Evolutionary conservation across 1,140 invertebrate species (phyloP), one percentile per base, ranked within the genome.

Genomic region (Druon quercuslanigerum): DNA sequence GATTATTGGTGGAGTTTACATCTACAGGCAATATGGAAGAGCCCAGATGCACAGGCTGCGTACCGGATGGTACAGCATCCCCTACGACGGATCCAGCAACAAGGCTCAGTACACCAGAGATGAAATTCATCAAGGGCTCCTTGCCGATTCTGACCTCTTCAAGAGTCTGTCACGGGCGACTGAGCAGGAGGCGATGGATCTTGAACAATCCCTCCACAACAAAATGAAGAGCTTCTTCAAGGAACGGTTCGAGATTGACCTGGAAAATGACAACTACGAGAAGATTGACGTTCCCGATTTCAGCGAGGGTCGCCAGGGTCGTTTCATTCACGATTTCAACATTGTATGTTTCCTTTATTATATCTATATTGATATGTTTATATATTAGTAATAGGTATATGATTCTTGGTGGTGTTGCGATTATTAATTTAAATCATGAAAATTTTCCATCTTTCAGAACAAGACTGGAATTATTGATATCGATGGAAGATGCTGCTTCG

Each of bases 311-410:
- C 93, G 94, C 50, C 93, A 93, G 46, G 96, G 96, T 33, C 92
- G 95, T 56, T 97, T 98, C 85, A 95, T 98, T 84, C 97, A 98
- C 86, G 97, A 98, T 90, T 98, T 98, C 87, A 94, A 94, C 80
- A 93, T 93, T 80, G 94, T 95, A 90, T 88, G 92, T 90, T 33
- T 33, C 57, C 52, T 25, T 78, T 57, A 66, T 60, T 57, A 40
- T 54, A n/a, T 16, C 9, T 11, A 11, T 46, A 6, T 46, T 0
- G 25, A 2, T 25, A 3, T 3, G 25, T 25, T 25, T 25, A 2
- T 1, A 25, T 3, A n/a, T n/a, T n/a, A n/a, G n/a, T n/a, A n/a
- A n/a, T n/a, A n/a, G n/a, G n/a, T n/a, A n/a, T n/a, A n/a, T n/a
- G n/a, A n/a, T n/a, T n/a, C 2, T 33, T 33, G 2, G 2, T 33